Base-by-base conservation (phyloP, 1,140 invertebrate genomes). In the Belonocnema kinseyi region DNA sequence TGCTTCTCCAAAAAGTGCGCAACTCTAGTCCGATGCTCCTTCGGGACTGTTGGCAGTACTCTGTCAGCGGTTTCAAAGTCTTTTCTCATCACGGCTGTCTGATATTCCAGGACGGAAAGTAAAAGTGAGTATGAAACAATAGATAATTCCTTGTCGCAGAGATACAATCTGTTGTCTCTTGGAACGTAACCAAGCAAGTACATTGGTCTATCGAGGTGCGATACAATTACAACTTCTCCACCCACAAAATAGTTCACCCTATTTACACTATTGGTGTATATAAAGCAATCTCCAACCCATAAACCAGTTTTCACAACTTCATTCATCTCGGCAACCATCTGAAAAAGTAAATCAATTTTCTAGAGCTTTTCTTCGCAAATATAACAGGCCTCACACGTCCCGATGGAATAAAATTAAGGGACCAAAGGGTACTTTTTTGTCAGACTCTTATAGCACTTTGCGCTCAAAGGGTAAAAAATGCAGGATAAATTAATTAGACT, bases 221-320 rank as follows among this genome's bases (percentile, higher is more conserved):
- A 97, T 52, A 99, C 95, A 2, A 98, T 99, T 0, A 99, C 98
- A 61, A 99, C 97, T 92, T 99, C 98, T 33, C 99, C 99, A 33
- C 99, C 99, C 21, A 99, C 98, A 90, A 98, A 99, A 88, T 99
- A 99, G 90, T 99, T 99, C 16, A 99, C 95, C 75, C 99, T 93
- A 91, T 99, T 99, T 0, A 99, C 95, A 73, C 96, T 95, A 90
- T 99, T 99, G 0, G 99, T 99, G 91, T 99, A 99, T 78, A 99
- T 99, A 89, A 99, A 99, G 89, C 99, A 99, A 90, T 99, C 98
- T 6, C 99, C 99, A 52, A 99, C 96, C 99, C 99, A 99, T 13
- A 99, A 89, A 13, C 98, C 99, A 4, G 99, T 99, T 88, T 97
- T 98, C 0, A 99, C 98, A 13, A 94, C 93, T 91, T 99, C 99